Conservation (phyloP, 2,113 vertebrate species). For the Hemiscyllium ocellatum region DNA sequence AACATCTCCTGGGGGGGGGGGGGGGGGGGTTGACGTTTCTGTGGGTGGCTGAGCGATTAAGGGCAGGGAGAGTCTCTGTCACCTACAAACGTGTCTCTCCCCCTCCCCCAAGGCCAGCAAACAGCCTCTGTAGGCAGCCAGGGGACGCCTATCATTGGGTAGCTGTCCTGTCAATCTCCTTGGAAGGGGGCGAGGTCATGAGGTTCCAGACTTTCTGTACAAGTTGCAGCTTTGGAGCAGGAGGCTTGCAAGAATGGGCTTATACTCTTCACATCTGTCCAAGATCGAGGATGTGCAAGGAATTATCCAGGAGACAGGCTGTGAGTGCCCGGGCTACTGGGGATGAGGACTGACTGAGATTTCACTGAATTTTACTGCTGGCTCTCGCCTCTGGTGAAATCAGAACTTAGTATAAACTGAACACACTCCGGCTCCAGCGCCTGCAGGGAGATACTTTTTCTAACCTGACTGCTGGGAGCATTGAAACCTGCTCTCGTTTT, state of each 20-base stretch:
- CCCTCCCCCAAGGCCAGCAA: background rate
- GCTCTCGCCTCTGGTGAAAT: background rate
- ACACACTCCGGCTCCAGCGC: background rate
- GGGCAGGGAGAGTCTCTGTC: too few relatives aligned
- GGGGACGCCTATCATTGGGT: background rate
- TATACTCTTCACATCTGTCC: background rate
- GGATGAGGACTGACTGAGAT: background rate
- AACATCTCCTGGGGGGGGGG: too few relatives aligned
- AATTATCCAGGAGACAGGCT: conserved; percentile 13
- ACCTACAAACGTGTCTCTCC: too few relatives aligned
- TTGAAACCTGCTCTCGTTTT: too few relatives aligned
- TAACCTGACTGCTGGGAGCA: too few relatives aligned
- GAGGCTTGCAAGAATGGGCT: background rate
- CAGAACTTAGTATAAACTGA: background rate
- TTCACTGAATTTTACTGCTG: too few relatives aligned
- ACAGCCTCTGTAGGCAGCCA: background rate
- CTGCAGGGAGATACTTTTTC: background rate
- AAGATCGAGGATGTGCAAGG: background rate
- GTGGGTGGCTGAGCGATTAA: background rate
- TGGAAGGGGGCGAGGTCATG: background rate
- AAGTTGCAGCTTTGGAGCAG: too few relatives aligned
- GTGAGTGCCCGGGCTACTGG: background rate
- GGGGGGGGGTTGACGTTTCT: too few relatives aligned
- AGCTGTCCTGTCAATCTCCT: background rate
- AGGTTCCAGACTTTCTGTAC: background rate